phyloP scores from a whole-genome alignment of 2,888 invertebrate species.

The Sphaerophoria taeniata region DNA sequence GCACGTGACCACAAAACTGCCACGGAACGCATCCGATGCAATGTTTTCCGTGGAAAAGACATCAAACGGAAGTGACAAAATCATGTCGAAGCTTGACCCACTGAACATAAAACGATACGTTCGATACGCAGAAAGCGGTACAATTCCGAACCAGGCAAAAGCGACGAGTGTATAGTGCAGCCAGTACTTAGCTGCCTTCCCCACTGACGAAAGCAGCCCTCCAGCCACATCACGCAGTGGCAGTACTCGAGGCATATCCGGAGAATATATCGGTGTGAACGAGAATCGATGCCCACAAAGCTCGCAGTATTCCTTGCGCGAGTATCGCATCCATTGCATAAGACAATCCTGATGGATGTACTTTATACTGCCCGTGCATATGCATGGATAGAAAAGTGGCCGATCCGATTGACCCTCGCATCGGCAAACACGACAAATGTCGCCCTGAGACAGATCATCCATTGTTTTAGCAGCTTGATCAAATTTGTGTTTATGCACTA shows the following conservation, averaged over 20 bases:
- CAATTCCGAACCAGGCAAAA: conserved; percentile 98
- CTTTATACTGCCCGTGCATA: conserved; percentile 99
- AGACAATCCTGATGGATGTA: conserved; percentile 99
- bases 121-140: conserved; percentile 97
- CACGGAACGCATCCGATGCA: conserved; percentile 96
- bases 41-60: conserved; percentile 96
- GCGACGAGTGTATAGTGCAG: conserved; percentile 98
- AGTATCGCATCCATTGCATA: conserved; percentile 99
- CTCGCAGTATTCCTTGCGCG: conserved; percentile 99
- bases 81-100: conserved; percentile 91
- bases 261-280: conserved; percentile 99
- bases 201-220: conserved; percentile 94
- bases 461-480: conserved; percentile 74
- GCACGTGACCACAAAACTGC: conserved; percentile 97
- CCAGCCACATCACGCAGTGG: conserved; percentile 96
- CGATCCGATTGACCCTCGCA: conserved; percentile 96
- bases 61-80: conserved; percentile 94
- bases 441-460: conserved; percentile 85
- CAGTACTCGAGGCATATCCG: conserved; percentile 99
- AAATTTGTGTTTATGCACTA: conserved; percentile 27
- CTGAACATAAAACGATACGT: conserved; percentile 97
- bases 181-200: conserved; percentile 97
- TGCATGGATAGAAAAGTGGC: conserved; percentile 98
- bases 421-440: conserved; percentile 99
- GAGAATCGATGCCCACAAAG: conserved; percentile 98